Percentiles rank a stretch among this genome's conserved stretches.
Conservation (phyloP, 2,113 vertebrate genomes). For the Hyaena hyaena region DNA sequence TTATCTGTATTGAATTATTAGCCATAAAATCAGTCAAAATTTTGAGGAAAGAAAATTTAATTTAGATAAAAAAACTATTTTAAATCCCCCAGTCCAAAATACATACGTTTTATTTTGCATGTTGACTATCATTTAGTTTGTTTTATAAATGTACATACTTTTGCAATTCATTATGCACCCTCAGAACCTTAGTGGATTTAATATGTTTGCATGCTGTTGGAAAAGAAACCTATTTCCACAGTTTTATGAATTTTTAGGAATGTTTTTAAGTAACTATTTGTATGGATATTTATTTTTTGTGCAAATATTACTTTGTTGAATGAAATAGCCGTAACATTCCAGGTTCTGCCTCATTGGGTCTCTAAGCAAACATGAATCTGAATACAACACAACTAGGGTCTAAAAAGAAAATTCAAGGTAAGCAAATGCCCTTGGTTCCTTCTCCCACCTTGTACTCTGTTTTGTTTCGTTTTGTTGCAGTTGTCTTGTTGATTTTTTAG, state of each 20-base stretch:
- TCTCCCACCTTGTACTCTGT: conserved; percentile 67
- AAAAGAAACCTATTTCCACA: conserved; percentile 54
- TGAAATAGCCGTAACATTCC: conserved; percentile 98
- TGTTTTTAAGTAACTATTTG: conserved; percentile 79
- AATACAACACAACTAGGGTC: conserved; percentile 99
- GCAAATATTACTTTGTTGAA: conserved; percentile 94
- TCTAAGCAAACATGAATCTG: conserved; percentile 99
- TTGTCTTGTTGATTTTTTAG: conserved; percentile 55
- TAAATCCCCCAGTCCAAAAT: conserved; percentile 61
- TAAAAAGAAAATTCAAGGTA: conserved; percentile 97
- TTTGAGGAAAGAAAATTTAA: conserved; percentile 78
- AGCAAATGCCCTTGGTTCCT: conserved; percentile 84
- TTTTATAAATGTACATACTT: conserved; percentile 73
- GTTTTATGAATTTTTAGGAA: conserved; percentile 54
- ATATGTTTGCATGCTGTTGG: conserved; percentile 86
- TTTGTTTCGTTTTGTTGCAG: conserved; percentile 66
- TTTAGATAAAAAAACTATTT: conserved; percentile 68
- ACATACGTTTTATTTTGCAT: conserved; percentile 83
- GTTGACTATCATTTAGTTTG: conserved; percentile 74
- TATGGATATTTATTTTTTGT: conserved; percentile 87
- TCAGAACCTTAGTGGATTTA: conserved; percentile 63
- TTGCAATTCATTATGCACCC: background rate
- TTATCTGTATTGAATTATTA: conserved; percentile 76
- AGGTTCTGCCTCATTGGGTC: conserved; percentile 99
- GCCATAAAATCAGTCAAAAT: conserved; percentile 80